These are phyloP conservation scores for Atta texana DNA, from an alignment of 1,140 invertebrate species.

Conservation along the genomic window DNA sequence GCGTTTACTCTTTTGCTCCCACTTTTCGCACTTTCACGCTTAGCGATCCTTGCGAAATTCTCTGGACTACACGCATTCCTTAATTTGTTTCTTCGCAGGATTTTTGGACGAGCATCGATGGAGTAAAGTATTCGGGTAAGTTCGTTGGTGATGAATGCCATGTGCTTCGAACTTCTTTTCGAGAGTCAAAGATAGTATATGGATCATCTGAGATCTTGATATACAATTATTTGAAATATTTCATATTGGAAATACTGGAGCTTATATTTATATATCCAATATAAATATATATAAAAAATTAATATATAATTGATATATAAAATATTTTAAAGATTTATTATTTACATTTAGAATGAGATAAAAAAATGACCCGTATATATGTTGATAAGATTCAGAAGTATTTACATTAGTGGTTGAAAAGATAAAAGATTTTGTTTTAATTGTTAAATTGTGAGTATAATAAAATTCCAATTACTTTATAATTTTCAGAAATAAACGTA, in stretches of 20 bases:
- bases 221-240: background rate
- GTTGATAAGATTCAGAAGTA: background rate
- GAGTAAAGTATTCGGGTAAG: constrained; percentile 24
- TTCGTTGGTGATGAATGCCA: background rate
- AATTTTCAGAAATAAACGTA: background rate
- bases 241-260: background rate
- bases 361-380: background rate
- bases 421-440: background rate
- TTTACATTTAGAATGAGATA: background rate
- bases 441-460: background rate
- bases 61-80: background rate
- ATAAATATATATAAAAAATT: constrained; percentile 3
- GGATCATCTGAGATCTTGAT: background rate
- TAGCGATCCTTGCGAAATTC: background rate
- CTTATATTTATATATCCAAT: background rate
- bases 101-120: background rate
- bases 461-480: background rate
- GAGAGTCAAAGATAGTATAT: background rate
- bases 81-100: background rate
- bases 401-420: background rate
- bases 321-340: background rate
- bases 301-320: background rate
- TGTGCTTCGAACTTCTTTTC: background rate
- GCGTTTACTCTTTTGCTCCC: background rate
- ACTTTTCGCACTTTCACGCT: constrained; percentile 16